phyloP scores from a whole-genome alignment of 1,140 invertebrate genomes.

The Metopolophium dirhodum region DNA sequence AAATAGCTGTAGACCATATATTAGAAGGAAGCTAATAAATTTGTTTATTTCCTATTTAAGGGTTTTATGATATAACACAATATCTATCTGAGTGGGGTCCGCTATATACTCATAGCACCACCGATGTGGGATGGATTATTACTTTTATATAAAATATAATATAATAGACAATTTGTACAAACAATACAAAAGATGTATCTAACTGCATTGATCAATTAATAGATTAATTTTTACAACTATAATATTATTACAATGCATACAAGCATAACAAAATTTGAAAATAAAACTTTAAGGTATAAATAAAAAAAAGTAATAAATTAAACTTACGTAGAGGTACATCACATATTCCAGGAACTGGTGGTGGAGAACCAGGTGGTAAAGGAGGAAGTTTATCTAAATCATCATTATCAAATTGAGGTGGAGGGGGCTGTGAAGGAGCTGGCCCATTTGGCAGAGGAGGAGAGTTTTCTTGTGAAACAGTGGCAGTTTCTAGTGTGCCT shows the following conservation, averaged over 20 bases:
- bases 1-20: not conserved
- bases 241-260: not conserved
- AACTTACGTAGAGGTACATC: conserved; percentile 51
- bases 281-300: not conserved
- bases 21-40: not conserved
- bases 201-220: not conserved
- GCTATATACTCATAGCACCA: too few species aligned
- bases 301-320: not conserved
- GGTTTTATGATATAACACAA: too few species aligned
- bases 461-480: conserved; percentile 22
- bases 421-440: not conserved
- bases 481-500: not conserved
- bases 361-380: conserved; percentile 48
- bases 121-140: not conserved
- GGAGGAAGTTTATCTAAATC: conserved; percentile 54
- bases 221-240: not conserved
- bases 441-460: conserved; percentile 24
- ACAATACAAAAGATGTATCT: not conserved
- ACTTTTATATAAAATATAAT: not conserved
- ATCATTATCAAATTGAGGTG: conserved; percentile 27
- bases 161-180: not conserved
- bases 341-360: conserved; percentile 22
- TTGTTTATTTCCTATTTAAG: not conserved
- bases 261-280: not conserved
- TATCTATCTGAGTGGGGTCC: not conserved